Evolutionary conservation across 2,797 vertebrate species (phyloP), one percentile per base, ranked within the genome.

Genomic region (Parauchenoglanis ngamensis): DNA sequence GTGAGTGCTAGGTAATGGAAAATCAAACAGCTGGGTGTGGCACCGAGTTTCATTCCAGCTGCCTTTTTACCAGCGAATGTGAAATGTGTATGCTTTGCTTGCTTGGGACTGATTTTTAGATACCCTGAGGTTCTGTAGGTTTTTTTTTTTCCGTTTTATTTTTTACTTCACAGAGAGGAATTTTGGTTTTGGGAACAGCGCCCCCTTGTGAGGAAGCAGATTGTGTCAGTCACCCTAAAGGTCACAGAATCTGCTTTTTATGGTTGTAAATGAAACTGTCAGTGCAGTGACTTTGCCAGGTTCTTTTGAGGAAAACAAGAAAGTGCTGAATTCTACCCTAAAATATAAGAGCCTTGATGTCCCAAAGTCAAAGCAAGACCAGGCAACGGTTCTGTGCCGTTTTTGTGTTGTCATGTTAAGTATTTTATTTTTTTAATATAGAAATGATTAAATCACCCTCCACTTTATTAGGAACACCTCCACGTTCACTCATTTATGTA

Each of bases 1-100:
- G 7, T 85, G 85, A 28, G 63, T 76, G 83, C 23, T 88, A 79
- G 81, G 59, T 89, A 83, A 87, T 86, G 49, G 65, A 86, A 85
- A 87, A 68, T 79, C 40, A 63, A 63, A 70, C 4, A 2, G 77
- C 65, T 17, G 31, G 65, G 65, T 72, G 54, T 70, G 61, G 35
- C 78, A 65, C 35, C 7, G 80, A 63, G 7, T 49, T n/a, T 87
- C 28, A 54, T 61, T 46, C 54, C 70, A 75, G 23, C 59, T 56
- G 13, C n/a, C n/a, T 49, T 75, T 49, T 49, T 40, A 79, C 65
- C 49, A 56, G 78, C 72, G 49, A 25, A 87, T 31, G 68, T 85
- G 75, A 84, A 73, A 72, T 57, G 44, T 52, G 56, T 11, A 23
- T 44, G 31, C 12, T 75, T 67, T 86, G 46, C 73, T 56, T 85